Evolutionary conservation across 2,888 invertebrate species (phyloP), one percentile per base, ranked within the genome.

Genomic region (Ennomos quercinarius): DNA sequence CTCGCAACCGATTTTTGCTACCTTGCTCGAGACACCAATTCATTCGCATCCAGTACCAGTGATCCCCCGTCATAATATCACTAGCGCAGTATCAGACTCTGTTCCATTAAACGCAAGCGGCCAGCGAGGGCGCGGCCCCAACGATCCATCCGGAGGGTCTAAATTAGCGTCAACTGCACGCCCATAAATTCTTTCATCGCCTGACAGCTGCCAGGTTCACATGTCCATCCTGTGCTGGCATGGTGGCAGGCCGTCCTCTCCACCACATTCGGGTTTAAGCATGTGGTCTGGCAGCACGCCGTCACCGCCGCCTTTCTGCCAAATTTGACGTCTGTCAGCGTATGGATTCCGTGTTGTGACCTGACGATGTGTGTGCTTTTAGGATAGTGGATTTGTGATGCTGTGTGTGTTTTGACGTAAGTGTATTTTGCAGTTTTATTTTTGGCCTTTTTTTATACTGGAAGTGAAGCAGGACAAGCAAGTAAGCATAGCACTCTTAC

Each of bases 151-250:
- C 91, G 87, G 84, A 84, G 87, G 85, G 87, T 74, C 74, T 60
- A 58, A 75, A 79, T 83, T 78, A 77, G 67, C 68, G 63, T 57
- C 67, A 67, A 61, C 65, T 67, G 68, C 64, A 65, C 67, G 81
- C 84, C 82, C 91, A 91, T 92, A 92, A 91, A 91, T 92, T 92
- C 91, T 92, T 90, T 91, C 87, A 74, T 80, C 79, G 69, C 57
- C 81, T 91, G 91, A 92, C 92, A 91, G 88, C 80, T 85, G 83
- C 54, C 64, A 74, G 72, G 80, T 79, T 86, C 83, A 84, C 89
- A 87, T 85, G 85, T 87, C 43, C 77, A 79, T 80, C 77, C 76
- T 81, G 77, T 81, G 73, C 64, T 77, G 78, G 71, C 69, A 81
- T 82, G 83, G 58, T 68, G 66, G 71, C 68, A 58, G 64, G 41